phyloP scores from a whole-genome alignment of 2,797 vertebrate species.

The Malacoraja senta region DNA sequence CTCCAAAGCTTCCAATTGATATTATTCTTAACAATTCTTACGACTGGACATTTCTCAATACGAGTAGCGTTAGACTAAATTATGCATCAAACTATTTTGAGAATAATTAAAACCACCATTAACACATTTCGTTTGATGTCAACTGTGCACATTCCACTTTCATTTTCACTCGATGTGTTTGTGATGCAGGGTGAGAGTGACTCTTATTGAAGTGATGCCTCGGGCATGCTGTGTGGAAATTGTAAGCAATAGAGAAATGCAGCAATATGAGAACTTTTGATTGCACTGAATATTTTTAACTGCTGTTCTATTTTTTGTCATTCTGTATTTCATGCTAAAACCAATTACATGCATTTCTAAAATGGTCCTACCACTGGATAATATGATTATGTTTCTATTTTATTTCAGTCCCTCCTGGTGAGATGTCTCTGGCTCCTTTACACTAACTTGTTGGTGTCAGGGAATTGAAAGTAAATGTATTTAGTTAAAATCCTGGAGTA shows the following conservation, averaged over 20 bases:
- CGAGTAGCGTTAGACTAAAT: neutral
- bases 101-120: neutral
- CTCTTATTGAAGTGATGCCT: neutral
- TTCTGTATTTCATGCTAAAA: neutral
- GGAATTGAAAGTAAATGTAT: neutral
- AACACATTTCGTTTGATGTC: neutral
- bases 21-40: neutral
- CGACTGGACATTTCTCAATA: neutral
- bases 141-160: neutral
- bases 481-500: neutral
- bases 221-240: neutral
- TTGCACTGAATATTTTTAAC: conserved; percentile 22
- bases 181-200: neutral
- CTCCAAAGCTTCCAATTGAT: neutral
- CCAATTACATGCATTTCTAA: conserved; percentile 4
- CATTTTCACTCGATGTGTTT: neutral
- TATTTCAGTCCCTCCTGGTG: neutral
- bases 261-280: neutral
- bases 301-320: neutral
- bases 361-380: neutral
- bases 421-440: neutral
- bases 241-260: neutral
- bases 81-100: neutral
- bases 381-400: neutral
- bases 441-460: neutral